Base-by-base conservation (phyloP, 2,888 invertebrate genomes). In the Oligia fasciuncula region DNA sequence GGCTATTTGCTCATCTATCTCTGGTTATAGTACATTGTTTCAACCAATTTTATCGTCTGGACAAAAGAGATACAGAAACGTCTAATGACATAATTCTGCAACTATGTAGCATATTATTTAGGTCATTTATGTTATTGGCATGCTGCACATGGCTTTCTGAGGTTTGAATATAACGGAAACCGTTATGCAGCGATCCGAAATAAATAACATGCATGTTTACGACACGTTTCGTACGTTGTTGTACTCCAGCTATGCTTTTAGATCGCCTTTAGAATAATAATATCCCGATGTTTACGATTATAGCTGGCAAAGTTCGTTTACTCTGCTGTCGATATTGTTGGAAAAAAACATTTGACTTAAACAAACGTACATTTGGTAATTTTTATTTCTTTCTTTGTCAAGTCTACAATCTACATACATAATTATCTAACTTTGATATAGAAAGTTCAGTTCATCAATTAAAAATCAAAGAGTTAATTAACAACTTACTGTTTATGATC, bases 171-270 rank as follows among this genome's bases (percentile, higher is more conserved):
- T 93, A 93, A 92, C 90, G 89, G 86, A 87, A 91, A 93, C 95
- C 94, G 95, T 95, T 95, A 95, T 92, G 89, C 92, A 92, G 91
- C 90, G 89, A 93, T 92, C 93, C 92, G 90, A 94, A 95, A 94
- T 92, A 94, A 94, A 93, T 93, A 93, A 92, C 92, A 90, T 93
- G 93, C 93, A 93, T 91, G 92, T 93, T 93, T 91, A 92, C 90
- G 90, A 87, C 87, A 81, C 79, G 80, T 85, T 87, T 86, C 80
- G 88, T 90, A 91, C 89, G 88, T 91, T 85, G 89, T 89, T 82
- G 87, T 89, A 90, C 87, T 60, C 85, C 71, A 85, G 87, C 87
- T 90, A 90, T 93, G 92, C 90, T 93, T 92, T 91, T 90, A 87
- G 88, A 86, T 92, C 93, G 92, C 89, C 88, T 88, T 85, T 88